A percentile compares a stretch with the other conserved stretches of the same genome.
Conservation (phyloP, 2,797 vertebrate genomes). For the Vireo griseus region DNA sequence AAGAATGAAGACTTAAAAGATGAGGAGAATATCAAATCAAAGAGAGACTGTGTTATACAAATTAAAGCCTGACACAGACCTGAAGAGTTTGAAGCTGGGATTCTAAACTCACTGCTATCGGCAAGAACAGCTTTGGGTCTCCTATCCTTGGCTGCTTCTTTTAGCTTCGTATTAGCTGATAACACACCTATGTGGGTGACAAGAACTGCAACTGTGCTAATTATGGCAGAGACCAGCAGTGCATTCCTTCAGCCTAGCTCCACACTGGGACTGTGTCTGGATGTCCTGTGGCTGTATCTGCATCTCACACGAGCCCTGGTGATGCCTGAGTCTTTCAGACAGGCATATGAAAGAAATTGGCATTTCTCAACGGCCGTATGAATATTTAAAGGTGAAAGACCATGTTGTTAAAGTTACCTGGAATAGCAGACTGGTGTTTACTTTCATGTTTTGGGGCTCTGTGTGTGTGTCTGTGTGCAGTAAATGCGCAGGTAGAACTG, state of each 20-base stretch:
- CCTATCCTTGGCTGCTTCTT: neutral
- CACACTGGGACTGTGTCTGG: neutral
- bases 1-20: neutral
- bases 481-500: neutral
- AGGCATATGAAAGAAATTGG: slow-evolving; percentile 8
- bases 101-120: neutral
- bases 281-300: slow-evolving; percentile 24
- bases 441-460: neutral
- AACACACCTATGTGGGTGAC: slow-evolving; percentile 11
- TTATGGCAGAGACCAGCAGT: neutral
- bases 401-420: neutral
- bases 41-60: neutral
- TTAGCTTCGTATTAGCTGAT: neutral
- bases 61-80: neutral
- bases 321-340: neutral
- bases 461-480: neutral
- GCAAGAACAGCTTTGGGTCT: neutral
- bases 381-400: slow-evolving; percentile 31
- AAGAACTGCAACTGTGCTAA: slow-evolving; percentile 7
- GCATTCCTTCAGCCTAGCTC: neutral
- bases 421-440: neutral
- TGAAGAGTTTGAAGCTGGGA: neutral
- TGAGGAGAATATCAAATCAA: neutral
- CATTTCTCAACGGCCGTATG: neutral
- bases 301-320: neutral